Evolutionary conservation across 2,888 invertebrate species (phyloP).

Genomic region (Rhingia rostrata): DNA sequence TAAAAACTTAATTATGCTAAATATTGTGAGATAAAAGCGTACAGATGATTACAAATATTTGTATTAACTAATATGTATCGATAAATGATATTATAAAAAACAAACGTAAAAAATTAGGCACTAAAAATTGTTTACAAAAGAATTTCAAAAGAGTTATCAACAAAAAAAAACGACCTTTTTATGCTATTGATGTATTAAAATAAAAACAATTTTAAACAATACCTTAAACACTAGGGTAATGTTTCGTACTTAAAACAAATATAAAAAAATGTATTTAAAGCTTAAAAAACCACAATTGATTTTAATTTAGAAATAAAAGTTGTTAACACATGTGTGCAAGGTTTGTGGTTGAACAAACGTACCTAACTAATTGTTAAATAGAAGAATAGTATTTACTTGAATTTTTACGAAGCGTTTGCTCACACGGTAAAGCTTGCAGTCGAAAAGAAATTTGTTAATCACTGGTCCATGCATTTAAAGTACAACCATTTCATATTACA

Average conservation of each 20-base stretch:
- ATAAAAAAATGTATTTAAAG: constrained; percentile 36
- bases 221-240: constrained; percentile 55
- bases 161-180: constrained; percentile 36
- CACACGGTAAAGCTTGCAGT: too few species aligned
- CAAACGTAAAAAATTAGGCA: constrained; percentile 23
- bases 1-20: constrained; percentile 49
- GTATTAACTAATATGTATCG: constrained; percentile 17
- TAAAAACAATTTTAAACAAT: constrained; percentile 17
- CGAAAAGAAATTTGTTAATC: too few species aligned
- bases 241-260: constrained; percentile 29
- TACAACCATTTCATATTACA: too few species aligned
- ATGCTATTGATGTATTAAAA: constrained; percentile 7
- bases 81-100: constrained; percentile 4
- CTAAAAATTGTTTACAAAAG: constrained; percentile 39
- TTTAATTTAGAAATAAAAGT: constrained; percentile 15
- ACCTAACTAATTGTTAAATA: too few species aligned
- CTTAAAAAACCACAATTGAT: constrained; percentile 53
- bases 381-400: too few species aligned
- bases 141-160: constrained; percentile 19
- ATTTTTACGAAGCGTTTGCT: too few species aligned
- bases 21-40: constrained; percentile 58
- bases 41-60: constrained; percentile 30
- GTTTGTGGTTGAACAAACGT: too few species aligned
- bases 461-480: too few species aligned
- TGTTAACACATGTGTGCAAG: constrained; percentile 16